Conservation (phyloP, 2,888 invertebrate species). For the Spilosoma lubricipeda region DNA sequence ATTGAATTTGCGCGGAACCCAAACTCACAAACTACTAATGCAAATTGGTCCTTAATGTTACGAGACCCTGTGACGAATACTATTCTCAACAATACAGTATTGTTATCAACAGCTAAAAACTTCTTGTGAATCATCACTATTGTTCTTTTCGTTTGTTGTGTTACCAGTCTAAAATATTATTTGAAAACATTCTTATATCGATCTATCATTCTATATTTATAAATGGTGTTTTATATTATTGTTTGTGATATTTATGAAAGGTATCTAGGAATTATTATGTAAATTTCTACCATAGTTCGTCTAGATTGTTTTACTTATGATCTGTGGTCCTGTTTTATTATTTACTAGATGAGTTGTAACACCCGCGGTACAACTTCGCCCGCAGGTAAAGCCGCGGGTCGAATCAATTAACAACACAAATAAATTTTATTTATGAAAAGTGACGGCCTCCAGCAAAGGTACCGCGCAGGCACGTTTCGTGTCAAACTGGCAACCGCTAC, state of each 20-base stretch:
- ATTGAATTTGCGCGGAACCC: not conserved
- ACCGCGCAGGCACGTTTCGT: too few relatives aligned
- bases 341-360: not conserved
- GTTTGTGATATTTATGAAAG: slow-evolving; percentile 10
- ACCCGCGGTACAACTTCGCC: too few relatives aligned
- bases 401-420: too few relatives aligned
- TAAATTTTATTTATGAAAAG: too few relatives aligned
- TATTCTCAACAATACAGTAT: slow-evolving; percentile 14
- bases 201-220: slow-evolving; percentile 6
- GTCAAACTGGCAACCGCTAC: too few relatives aligned
- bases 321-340: not conserved
- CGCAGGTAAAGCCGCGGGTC: too few relatives aligned
- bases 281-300: not conserved
- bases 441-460: too few relatives aligned
- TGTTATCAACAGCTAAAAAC: slow-evolving; percentile 30
- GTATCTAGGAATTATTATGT: slow-evolving; percentile 6
- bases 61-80: slow-evolving; percentile 26
- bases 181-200: slow-evolving; percentile 30
- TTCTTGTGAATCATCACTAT: slow-evolving; percentile 45
- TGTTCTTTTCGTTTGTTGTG: slow-evolving; percentile 37
- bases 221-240: slow-evolving; percentile 7
- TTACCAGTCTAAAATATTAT: slow-evolving; percentile 37
- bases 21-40: not conserved
- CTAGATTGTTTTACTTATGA: not conserved
- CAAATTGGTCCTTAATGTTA: slow-evolving; percentile 3